These are phyloP conservation scores for Drosophila kohkoa DNA, from an alignment of 1,140 invertebrate genomes.

Conservation along the genomic window DNA sequence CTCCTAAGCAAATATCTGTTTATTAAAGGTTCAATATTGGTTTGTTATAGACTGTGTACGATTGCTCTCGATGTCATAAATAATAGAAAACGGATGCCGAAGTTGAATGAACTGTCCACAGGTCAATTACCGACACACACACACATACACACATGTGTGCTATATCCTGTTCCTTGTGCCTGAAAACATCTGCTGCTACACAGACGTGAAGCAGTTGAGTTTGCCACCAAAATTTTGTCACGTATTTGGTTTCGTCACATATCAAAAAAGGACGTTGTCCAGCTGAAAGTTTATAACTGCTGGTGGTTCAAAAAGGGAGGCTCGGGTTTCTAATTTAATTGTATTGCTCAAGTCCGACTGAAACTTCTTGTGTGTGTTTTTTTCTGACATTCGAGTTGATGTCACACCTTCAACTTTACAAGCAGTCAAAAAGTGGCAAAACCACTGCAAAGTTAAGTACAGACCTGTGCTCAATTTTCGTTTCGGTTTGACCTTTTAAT, in stretches of 20 bases:
- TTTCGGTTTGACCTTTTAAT: constrained; percentile 53
- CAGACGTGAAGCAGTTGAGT: background rate
- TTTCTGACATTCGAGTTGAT: constrained; percentile 34
- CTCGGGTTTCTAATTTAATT: constrained; percentile 76
- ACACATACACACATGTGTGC: constrained; percentile 7
- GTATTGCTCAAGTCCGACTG: constrained; percentile 37
- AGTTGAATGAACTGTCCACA: constrained; percentile 39
- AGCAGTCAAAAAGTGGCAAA: background rate
- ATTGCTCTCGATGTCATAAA: constrained; percentile 4
- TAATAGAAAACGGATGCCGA: constrained; percentile 16
- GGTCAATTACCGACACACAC: constrained; percentile 35
- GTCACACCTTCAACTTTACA: constrained; percentile 20
- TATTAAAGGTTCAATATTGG: constrained; percentile 23
- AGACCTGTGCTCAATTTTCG: constrained; percentile 30
- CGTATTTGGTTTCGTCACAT: constrained; percentile 69
- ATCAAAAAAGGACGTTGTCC: constrained; percentile 19
- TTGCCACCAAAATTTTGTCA: constrained; percentile 64
- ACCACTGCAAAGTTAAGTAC: constrained; percentile 8
- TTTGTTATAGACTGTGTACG: background rate
- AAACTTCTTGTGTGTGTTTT: constrained; percentile 11
- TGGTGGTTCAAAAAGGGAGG: constrained; percentile 48
- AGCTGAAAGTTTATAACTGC: constrained; percentile 47
- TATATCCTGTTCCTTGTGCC: background rate
- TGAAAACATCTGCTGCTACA: constrained; percentile 33
- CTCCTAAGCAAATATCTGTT: constrained; percentile 11